Evolutionary conservation across 2,888 invertebrate genomes (phyloP), one percentile per base, ranked within the genome.

Genomic region (Himalopsyche tibetana): DNA sequence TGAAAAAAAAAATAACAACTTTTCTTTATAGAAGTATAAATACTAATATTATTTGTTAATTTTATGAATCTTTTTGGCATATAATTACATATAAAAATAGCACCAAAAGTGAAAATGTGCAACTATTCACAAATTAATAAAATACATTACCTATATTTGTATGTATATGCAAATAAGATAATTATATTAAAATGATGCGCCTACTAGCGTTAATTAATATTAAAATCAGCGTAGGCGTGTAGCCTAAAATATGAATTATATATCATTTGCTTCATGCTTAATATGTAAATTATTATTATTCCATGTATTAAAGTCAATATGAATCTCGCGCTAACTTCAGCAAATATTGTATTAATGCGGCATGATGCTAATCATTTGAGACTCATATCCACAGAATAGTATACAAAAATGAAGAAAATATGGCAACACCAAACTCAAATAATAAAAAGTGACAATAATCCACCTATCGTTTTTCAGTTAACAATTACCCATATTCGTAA

Each of bases 311-410:
- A 56, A 63, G 82, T 85, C 85, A 69, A 85, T 85, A 84, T 40
- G 63, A 84, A 79, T 84, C 83, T 42, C 69, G 28, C 55, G 82
- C 79, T 28, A 55, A 81, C 82, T 74, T 79, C 19, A 38, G 85
- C 83, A 82, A 82, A 85, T 85, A 85, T 69, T 82, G 85, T 79
- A 85, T 86, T 86, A 86, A 86, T 86, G 86, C 83, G 86, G 83
- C 86, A 86, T 63, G 85, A 86, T 83, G 83, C 86, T 83, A 86
- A 86, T 86, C 86, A 86, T 86, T 80, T 83, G 83, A 55, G 86
- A 38, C 86, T 80, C 83, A 86, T 86, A 55, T 83, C 63, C 80
- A 79, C 79, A 74, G 40, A 5, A 69, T 51, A 69, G 28, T 83
- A 56, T 55, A 51, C 69, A 83, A n/a, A 63, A 63, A 63, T 63